Percentiles rank a stretch among this genome's conserved stretches.
phyloP scores from a whole-genome alignment of 1,140 invertebrate genomes.

The Drosophila miranda region DNA sequence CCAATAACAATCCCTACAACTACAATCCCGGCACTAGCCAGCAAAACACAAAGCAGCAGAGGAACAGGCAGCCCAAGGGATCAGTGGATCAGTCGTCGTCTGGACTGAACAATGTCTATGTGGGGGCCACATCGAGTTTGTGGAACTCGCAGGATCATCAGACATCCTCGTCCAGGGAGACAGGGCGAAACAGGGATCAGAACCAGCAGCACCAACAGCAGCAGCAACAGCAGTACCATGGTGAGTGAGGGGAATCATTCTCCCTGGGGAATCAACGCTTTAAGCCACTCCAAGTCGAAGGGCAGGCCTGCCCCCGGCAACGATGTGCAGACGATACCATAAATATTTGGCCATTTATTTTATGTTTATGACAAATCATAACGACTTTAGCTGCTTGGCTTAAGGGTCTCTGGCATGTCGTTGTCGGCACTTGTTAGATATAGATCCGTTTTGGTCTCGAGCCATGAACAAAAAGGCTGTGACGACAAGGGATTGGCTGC shows the following conservation, averaged over 20 bases:
- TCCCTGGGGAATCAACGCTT: slow-evolving; percentile 18
- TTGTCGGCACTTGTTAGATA: slow-evolving; percentile 74
- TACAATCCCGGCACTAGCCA: slow-evolving; percentile 44
- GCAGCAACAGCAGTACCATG: slow-evolving; percentile 48
- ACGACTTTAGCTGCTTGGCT: slow-evolving; percentile 74
- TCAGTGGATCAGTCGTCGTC: slow-evolving; percentile 52
- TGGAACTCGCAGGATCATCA: slow-evolving; percentile 77
- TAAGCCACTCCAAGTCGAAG: slow-evolving; percentile 26
- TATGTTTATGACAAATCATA: slow-evolving; percentile 81
- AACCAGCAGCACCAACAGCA: slow-evolving; percentile 59
- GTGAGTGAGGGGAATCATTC: slow-evolving; percentile 44
- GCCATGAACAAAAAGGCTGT: slow-evolving; percentile 12
- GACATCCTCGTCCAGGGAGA: slow-evolving; percentile 22
- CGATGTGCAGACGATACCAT: slow-evolving; percentile 56
- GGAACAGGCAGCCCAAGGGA: slow-evolving; percentile 62
- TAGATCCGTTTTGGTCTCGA: slow-evolving; percentile 64
- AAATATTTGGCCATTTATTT: slow-evolving; percentile 82
- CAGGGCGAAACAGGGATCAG: slow-evolving; percentile 57
- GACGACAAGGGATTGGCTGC: background rate
- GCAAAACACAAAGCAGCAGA: slow-evolving; percentile 64
- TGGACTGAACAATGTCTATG: slow-evolving; percentile 67
- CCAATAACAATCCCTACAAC: slow-evolving; percentile 43
- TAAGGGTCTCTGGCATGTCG: slow-evolving; percentile 71
- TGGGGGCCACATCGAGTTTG: slow-evolving; percentile 75
- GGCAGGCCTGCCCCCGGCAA: slow-evolving; percentile 25